A percentile compares a stretch with the other conserved stretches of the same genome.
These are phyloP conservation scores for Eueremaeus valkanovi DNA, from an alignment of 2,888 invertebrate genomes.

Conservation along the genomic window DNA sequence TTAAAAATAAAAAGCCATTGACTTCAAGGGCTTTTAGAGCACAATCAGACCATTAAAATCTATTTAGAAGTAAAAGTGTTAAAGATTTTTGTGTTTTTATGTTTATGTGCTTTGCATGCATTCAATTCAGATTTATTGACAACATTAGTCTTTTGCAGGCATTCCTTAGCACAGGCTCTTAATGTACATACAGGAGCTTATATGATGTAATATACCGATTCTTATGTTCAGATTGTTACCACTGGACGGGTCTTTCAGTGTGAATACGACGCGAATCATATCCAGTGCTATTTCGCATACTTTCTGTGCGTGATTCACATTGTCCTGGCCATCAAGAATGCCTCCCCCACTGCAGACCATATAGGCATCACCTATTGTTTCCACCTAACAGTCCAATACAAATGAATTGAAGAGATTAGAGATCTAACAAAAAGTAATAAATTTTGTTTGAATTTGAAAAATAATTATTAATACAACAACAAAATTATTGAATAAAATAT, in stretches of 20 bases:
- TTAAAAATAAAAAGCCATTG: too few relatives aligned
- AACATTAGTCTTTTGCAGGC: not conserved
- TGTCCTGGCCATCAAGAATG: conserved; percentile 65
- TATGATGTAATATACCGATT: conserved; percentile 52
- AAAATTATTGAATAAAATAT: too few relatives aligned
- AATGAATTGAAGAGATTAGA: too few relatives aligned
- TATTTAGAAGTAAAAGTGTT: too few relatives aligned
- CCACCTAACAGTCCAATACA: conserved; percentile 62
- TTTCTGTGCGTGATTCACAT: conserved; percentile 81
- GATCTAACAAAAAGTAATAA: too few relatives aligned
- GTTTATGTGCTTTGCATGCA: not conserved
- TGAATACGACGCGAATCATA: conserved; percentile 89
- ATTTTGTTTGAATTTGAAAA: too few relatives aligned
- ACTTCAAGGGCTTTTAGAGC: too few relatives aligned
- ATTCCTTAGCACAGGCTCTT: not conserved
- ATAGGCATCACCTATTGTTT: conserved; percentile 96
- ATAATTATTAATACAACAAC: too few relatives aligned
- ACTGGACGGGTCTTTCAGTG: conserved; percentile 86
- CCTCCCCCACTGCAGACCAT: conserved; percentile 92
- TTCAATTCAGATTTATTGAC: not conserved
- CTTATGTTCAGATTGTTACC: conserved; percentile 57
- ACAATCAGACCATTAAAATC: too few relatives aligned
- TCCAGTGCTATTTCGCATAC: conserved; percentile 94
- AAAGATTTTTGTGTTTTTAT: not conserved
- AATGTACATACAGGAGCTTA: not conserved